Percentiles rank a stretch among this genome's conserved stretches.
These are phyloP conservation scores for Erpornis zantholeuca DNA, from an alignment of 2,113 vertebrate genomes.

Conservation along the genomic window DNA sequence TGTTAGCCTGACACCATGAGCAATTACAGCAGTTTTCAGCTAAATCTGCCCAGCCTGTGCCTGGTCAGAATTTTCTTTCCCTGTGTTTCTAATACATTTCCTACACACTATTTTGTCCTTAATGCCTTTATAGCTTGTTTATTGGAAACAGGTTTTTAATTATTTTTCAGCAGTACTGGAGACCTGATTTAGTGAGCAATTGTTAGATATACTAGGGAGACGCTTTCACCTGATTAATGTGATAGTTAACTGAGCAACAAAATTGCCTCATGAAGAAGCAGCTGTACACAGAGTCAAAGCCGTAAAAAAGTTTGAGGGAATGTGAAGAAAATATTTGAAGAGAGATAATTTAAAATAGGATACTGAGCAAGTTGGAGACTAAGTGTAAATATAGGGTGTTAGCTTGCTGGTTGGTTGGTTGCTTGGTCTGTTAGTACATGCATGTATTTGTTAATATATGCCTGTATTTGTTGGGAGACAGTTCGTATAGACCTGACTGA, in stretches of 20 bases:
- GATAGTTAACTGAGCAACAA: conserved; percentile 41
- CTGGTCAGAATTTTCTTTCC: conserved; percentile 15
- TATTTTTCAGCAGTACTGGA: conserved; percentile 32
- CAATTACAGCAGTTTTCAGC: neutral
- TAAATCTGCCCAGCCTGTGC: neutral
- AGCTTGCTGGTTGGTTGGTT: neutral
- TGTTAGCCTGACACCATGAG: neutral
- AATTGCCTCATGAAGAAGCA: conserved; percentile 8
- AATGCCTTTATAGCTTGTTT: conserved; percentile 54
- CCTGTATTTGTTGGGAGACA: neutral
- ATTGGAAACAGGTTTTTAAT: conserved; percentile 50
- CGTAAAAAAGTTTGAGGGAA: neutral
- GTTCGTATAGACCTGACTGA: neutral
- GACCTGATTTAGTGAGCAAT: conserved; percentile 54
- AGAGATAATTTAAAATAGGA: neutral
- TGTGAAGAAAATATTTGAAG: neutral
- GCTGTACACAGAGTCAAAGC: neutral
- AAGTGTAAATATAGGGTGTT: neutral
- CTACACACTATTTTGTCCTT: neutral
- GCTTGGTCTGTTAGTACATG: neutral
- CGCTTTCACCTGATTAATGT: conserved; percentile 58
- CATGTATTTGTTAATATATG: neutral
- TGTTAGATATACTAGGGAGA: conserved; percentile 17
- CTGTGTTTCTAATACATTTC: neutral
- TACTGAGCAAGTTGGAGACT: neutral